phyloP scores from a whole-genome alignment of 2,888 invertebrate species.

The Drosophila borealis region DNA sequence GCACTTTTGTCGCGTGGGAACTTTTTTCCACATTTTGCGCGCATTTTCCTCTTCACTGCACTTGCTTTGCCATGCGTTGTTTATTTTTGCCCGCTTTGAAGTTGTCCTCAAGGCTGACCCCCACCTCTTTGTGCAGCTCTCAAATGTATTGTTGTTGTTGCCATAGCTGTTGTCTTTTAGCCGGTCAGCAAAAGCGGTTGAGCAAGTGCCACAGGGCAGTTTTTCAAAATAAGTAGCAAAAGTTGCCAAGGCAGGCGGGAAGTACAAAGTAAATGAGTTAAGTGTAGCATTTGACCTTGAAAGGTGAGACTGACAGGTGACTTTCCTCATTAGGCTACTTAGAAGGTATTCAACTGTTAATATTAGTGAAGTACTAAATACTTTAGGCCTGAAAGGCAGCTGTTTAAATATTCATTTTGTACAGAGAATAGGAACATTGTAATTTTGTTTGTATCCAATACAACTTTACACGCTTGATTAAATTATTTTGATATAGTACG shows the following conservation, averaged over 20 bases:
- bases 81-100: conserved; percentile 30
- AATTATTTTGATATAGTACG: no score
- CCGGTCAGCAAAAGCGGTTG: conserved; percentile 39
- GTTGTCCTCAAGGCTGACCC: conserved; percentile 52
- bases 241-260: conserved; percentile 21
- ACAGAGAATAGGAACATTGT: no score
- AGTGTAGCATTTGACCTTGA: conserved; percentile 51
- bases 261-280: conserved; percentile 26
- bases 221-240: conserved; percentile 21
- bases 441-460: no score
- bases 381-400: neutral
- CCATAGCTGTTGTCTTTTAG: conserved; percentile 8
- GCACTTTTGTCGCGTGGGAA: conserved; percentile 58
- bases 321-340: conserved; percentile 4
- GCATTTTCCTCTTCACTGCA: conserved; percentile 41
- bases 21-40: conserved; percentile 37
- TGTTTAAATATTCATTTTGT: neutral
- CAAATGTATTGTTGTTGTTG: conserved; percentile 1
- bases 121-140: conserved; percentile 2
- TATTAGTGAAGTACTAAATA: neutral
- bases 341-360: conserved; percentile 13
- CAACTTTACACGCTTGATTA: neutral
- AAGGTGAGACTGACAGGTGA: conserved; percentile 16
- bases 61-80: conserved; percentile 33
- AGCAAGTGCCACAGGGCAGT: conserved; percentile 48